Base-by-base conservation (phyloP, 1,140 invertebrate species). In the Drosophila santomea region DNA sequence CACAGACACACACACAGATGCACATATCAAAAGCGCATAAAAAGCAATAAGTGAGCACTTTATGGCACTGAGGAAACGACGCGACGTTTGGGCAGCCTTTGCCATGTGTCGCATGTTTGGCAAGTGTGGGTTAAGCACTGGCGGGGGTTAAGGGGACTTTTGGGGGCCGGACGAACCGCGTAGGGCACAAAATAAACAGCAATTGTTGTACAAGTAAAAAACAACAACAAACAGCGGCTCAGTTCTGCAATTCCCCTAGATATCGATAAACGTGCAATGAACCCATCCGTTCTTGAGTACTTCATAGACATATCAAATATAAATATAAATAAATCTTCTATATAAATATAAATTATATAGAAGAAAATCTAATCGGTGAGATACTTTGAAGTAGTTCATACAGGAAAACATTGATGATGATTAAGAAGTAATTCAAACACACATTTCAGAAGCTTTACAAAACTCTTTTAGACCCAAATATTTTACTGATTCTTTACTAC, bases 21-120 rank as follows among this genome's bases (percentile, higher is more conserved):
- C 51, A 51, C 57, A 45, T 73, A 86, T 86, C 80, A 89, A 89
- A 89, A 83, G 75, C 77, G 76, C 79, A 86, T 86, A 86, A 86
- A 86, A 86, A 88, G 79, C 83, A 79, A 86, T 86, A 83, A 85
- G 82, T 83, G 75, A 68, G 57, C 75, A 88, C 79, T 86, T 86
- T 88, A 88, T 86, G 82, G 74, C 83, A 72, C 66, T 78, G 69
- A 82, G 57, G 57, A 63, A 80, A 62, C 71, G 59, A 20, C 71
- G 63, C 71, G 59, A 15, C 71, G 63, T 75, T 80, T 80, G 71
- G 77, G 77, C 77, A 80, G 57, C 78, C 79, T 50, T 64, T 23
- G 63, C 69, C 78, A 75, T 80, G 73, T 80, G 78, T 80, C 72
- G 66, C 62, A 62, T 55, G 61, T 68, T 68, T 63, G 15, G 15